phyloP scores from a whole-genome alignment of 2,888 invertebrate genomes.

The Parochlus steinenii region DNA sequence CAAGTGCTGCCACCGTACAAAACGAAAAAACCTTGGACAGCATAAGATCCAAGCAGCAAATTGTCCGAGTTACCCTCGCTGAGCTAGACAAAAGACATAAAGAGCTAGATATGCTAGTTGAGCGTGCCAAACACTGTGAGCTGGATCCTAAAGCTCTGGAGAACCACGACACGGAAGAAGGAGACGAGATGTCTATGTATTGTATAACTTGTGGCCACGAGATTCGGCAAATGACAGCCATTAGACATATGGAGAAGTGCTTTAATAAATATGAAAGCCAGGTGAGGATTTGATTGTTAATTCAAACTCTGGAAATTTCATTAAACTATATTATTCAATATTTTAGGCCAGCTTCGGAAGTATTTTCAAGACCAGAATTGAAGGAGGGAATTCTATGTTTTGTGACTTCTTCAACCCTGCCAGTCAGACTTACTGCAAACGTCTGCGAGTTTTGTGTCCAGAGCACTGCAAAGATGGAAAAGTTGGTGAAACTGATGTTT shows the following conservation, averaged over 20 bases:
- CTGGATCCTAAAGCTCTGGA: slow-evolving; percentile 45
- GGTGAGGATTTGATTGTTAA: too few relatives aligned
- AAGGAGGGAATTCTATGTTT: slow-evolving; percentile 85
- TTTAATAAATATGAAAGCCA: slow-evolving; percentile 96
- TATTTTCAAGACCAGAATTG: slow-evolving; percentile 83
- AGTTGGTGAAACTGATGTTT: slow-evolving; percentile 72
- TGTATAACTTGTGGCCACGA: slow-evolving; percentile 97
- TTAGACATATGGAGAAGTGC: slow-evolving; percentile 96
- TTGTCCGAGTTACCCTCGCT: slow-evolving; percentile 61
- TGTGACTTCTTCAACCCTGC: slow-evolving; percentile 88
- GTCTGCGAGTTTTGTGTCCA: slow-evolving; percentile 87
- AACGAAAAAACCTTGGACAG: slow-evolving; percentile 50
- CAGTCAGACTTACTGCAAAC: slow-evolving; percentile 87
- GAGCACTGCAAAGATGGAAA: slow-evolving; percentile 94
- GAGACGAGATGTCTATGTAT: slow-evolving; percentile 61
- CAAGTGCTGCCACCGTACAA: slow-evolving; percentile 73
- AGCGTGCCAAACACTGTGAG: slow-evolving; percentile 54
- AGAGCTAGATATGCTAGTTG: slow-evolving; percentile 65
- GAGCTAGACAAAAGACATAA: slow-evolving; percentile 60
- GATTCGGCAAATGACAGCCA: slow-evolving; percentile 76
- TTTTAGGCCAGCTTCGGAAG: slow-evolving; percentile 93
- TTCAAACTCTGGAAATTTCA: too few relatives aligned
- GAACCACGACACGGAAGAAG: slow-evolving; percentile 39
- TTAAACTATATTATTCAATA: too few relatives aligned
- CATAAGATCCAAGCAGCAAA: slow-evolving; percentile 62